Base-by-base conservation (phyloP, 2,888 invertebrate species). In the Drosophila putrida region DNA sequence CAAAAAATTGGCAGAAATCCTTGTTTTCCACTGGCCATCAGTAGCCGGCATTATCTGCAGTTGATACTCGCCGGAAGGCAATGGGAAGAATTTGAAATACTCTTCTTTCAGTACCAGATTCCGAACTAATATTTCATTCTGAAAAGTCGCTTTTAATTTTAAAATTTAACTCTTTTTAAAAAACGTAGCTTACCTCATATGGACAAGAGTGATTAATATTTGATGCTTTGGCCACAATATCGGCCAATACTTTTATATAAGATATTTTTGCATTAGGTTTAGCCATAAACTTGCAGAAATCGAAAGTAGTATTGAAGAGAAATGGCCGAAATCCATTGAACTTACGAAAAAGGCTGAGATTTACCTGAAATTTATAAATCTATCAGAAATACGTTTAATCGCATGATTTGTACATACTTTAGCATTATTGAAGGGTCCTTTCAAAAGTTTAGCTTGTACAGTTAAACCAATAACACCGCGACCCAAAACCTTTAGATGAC, bases 41-140 rank as follows among this genome's bases (percentile, higher is more conserved):
- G 54, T 58, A 5, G n/a, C 39, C 0, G 28, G 49, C 43, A 15
- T 36, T 2, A 71, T 0, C 6, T 70, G 47, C 6, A 66, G 4
- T 47, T 62, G 73, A 27, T 77, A 77, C 3, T 77, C 58, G 2
- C 70, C 77, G 0, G 53, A 9, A 4, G 77, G 73, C 28, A 77
- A 0, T 1, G 70, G 66, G 5, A 59, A 6, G 0, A 35, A 51
- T 13, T n/a, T 31, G 0, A 73, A 13, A 11, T 11, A 55, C 0
- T 76, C 62, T 5, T 69, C 53, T 2, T 57, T 44, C 3, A 71
- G 35, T 2, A 77, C 46, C 38, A 63, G 2, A 6, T 73, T 8
- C 3, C 6, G 15, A 3, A 77, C 47, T 31, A 70, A 50, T 1
- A 77, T 0, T 6, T 27, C 43, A 5, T 73, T 43, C 77, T 77